These are phyloP conservation scores for Odocoileus hemionus DNA, from an alignment of 2,113 vertebrate species.

Conservation along the genomic window DNA sequence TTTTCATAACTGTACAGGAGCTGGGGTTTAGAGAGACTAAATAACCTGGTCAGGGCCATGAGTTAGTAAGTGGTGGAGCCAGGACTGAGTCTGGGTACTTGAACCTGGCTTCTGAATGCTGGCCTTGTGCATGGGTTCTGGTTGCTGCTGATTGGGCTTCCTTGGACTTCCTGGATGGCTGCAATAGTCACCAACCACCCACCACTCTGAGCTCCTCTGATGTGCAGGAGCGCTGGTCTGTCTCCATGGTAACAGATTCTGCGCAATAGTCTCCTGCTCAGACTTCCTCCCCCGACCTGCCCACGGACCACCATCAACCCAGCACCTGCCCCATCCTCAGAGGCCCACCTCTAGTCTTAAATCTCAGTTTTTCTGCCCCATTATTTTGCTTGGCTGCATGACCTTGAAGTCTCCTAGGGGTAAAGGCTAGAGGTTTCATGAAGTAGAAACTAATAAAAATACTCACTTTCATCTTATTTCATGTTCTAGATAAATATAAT, in stretches of 20 bases:
- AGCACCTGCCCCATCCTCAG: neutral
- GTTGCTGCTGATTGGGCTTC: neutral
- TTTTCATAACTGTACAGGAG: neutral
- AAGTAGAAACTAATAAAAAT: neutral
- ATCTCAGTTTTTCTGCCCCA: neutral
- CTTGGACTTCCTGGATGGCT: neutral
- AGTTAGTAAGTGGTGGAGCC: neutral
- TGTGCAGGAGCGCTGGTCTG: too few relatives aligned
- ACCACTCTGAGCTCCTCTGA: neutral
- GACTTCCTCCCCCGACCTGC: neutral
- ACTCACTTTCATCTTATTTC: neutral
- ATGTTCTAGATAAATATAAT: neutral
- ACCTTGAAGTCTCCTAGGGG: neutral
- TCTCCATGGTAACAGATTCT: constrained; percentile 24
- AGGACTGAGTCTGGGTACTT: neutral
- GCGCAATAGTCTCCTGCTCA: neutral
- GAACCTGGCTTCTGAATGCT: neutral
- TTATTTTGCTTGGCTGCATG: neutral
- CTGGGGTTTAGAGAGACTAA: neutral
- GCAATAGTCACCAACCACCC: neutral
- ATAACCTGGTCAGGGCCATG: neutral
- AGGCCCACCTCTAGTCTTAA: neutral
- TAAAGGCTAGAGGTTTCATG: neutral
- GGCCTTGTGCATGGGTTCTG: rapidly evolving
- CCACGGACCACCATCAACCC: rapidly evolving